A percentile compares a stretch with the other conserved stretches of the same genome.
These are phyloP conservation scores for Tineola bisselliella DNA, from an alignment of 2,888 invertebrate species.

Conservation along the genomic window DNA sequence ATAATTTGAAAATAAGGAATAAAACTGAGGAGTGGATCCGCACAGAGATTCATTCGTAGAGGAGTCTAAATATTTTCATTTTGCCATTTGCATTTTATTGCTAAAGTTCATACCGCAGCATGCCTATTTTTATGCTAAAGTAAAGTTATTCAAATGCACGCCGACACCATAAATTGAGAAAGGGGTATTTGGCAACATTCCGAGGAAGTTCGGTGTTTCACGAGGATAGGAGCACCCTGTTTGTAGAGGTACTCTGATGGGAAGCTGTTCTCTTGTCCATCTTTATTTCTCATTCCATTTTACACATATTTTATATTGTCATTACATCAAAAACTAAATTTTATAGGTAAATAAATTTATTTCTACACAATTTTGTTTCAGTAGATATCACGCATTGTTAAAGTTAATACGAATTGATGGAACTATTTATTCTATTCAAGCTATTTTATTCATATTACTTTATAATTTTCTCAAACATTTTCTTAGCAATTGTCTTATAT, in stretches of 20 bases:
- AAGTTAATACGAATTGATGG: no score
- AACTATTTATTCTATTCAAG: no score
- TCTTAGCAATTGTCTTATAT: no score
- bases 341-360: no score
- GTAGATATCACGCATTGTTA: no score
- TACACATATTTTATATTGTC: not conserved
- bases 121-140: slow-evolving; percentile 56
- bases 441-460: no score
- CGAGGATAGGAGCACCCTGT: slow-evolving; percentile 9
- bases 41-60: slow-evolving; percentile 1
- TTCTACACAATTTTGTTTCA: no score
- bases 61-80: slow-evolving; percentile 13
- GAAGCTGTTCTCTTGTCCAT: not conserved
- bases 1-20: not conserved
- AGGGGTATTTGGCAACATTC: slow-evolving; percentile 35
- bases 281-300: not conserved
- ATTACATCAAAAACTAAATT: no score
- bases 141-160: slow-evolving; percentile 64
- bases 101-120: slow-evolving; percentile 55
- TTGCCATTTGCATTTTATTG: slow-evolving; percentile 64
- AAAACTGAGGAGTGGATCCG: not conserved
- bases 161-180: slow-evolving; percentile 56
- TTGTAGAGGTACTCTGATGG: not conserved
- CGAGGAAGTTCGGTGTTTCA: slow-evolving; percentile 12
- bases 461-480: no score